phyloP scores from a whole-genome alignment of 2,797 vertebrate genomes.

The Gymnocypris eckloni region DNA sequence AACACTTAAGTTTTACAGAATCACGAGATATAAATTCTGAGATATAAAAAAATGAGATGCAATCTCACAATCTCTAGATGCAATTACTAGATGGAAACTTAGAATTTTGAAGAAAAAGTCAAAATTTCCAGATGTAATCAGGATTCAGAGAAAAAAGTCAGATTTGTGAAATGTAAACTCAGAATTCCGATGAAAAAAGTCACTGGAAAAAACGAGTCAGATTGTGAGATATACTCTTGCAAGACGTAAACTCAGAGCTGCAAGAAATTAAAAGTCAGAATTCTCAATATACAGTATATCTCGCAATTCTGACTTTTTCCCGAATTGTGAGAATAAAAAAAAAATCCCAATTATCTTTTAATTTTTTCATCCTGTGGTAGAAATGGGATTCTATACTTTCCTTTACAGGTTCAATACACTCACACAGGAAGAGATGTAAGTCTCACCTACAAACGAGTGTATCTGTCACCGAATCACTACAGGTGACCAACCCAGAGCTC shows the following conservation, averaged over 20 bases:
- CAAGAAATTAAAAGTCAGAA: neutral
- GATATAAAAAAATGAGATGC: too few relatives aligned
- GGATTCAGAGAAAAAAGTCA: rapidly evolving
- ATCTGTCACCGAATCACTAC: constrained; percentile 45
- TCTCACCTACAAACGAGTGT: constrained; percentile 47
- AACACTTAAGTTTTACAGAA: neutral
- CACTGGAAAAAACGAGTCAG: neutral
- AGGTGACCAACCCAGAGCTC: constrained; percentile 34
- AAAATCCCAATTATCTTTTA: neutral
- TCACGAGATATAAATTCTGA: too few relatives aligned
- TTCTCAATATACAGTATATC: too few relatives aligned
- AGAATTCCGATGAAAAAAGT: too few relatives aligned
- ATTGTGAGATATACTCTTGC: neutral
- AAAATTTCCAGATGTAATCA: neutral
- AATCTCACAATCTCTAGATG: too few relatives aligned
- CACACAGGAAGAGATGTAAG: constrained; percentile 33
- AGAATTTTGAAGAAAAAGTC: neutral
- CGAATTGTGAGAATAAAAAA: too few relatives aligned
- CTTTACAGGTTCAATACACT: constrained; percentile 44
- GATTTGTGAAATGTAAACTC: too few relatives aligned
- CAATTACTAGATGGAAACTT: too few relatives aligned
- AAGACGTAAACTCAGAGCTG: neutral
- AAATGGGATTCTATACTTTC: neutral
- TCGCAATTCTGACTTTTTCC: too few relatives aligned
- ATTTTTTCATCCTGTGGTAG: neutral